Percentiles rank a stretch among this genome's conserved stretches.
phyloP scores from a whole-genome alignment of 2,113 vertebrate genomes.

The Hydropotes inermis region DNA sequence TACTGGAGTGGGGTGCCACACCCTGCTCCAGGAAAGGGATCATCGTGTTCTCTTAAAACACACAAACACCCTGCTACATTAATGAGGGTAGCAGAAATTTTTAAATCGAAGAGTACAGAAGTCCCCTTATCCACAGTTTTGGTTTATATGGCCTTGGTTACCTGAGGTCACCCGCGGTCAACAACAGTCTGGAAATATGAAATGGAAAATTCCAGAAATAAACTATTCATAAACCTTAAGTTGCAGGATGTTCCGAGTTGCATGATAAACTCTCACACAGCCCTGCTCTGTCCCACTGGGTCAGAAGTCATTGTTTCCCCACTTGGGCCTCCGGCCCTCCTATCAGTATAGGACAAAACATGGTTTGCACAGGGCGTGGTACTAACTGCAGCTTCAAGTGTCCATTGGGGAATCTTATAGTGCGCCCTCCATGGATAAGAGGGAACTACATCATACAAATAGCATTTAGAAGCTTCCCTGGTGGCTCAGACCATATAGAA shows the following conservation, averaged over 20 bases:
- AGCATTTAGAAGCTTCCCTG: neutral
- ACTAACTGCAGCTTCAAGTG: neutral
- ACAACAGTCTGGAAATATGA: neutral
- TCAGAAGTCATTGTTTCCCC: neutral
- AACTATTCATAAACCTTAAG: neutral
- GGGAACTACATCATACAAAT: neutral
- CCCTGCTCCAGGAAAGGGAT: neutral
- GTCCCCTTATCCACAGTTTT: too few species aligned
- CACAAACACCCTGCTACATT: neutral
- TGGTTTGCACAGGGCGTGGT: rapidly evolving
- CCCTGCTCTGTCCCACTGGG: neutral
- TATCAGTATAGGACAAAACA: neutral
- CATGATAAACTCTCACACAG: neutral
- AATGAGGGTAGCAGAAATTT: neutral
- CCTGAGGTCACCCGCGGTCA: neutral
- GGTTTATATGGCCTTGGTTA: rapidly evolving
- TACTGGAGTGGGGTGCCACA: neutral
- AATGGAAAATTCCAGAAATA: neutral
- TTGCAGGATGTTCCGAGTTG: neutral
- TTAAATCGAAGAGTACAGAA: neutral
- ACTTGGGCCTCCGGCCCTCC: neutral
- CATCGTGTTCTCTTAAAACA: neutral
- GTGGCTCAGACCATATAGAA: neutral
- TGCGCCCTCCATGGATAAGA: neutral
- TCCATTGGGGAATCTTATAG: neutral